A percentile compares a stretch with the other conserved stretches of the same genome.
These are phyloP conservation scores for Drosophila bifasciata DNA, from an alignment of 1,140 invertebrate species.

Conservation along the genomic window DNA sequence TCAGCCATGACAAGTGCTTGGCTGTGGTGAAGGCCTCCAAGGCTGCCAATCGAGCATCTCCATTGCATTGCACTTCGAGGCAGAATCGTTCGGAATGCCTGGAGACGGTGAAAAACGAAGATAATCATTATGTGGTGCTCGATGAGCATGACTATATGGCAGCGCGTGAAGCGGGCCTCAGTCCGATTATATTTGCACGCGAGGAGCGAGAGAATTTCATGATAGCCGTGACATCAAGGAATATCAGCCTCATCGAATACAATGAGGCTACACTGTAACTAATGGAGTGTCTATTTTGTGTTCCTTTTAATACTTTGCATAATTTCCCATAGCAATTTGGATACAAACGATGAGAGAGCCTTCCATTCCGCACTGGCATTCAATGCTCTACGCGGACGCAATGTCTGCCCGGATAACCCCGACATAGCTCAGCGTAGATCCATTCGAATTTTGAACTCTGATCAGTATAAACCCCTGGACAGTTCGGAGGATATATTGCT, in stretches of 20 bases:
- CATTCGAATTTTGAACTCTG: slow-evolving; percentile 31
- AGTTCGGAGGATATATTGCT: slow-evolving; percentile 29
- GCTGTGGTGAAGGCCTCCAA: background rate
- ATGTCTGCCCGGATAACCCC: slow-evolving; percentile 5
- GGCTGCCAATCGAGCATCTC: background rate
- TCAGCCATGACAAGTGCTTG: background rate
- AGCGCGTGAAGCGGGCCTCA: slow-evolving; percentile 19
- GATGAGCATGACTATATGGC: slow-evolving; percentile 14
- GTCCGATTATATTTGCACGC: slow-evolving; percentile 17
- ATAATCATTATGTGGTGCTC: slow-evolving; percentile 26
- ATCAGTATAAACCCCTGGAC: background rate
- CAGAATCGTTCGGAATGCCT: slow-evolving; percentile 10
- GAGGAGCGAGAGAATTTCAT: slow-evolving; percentile 9
- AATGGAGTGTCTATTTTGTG: background rate
- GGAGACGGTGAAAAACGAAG: background rate
- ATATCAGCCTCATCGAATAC: slow-evolving; percentile 22
- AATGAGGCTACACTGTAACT: slow-evolving; percentile 33
- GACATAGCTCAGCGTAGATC: background rate
- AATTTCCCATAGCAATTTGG: background rate
- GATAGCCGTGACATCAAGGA: slow-evolving; percentile 31
- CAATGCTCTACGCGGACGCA: slow-evolving; percentile 25
- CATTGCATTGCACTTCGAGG: slow-evolving; percentile 12
- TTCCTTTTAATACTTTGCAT: background rate
- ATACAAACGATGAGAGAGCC: slow-evolving; percentile 13
- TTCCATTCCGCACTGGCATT: slow-evolving; percentile 36